phyloP scores from a whole-genome alignment of 2,888 invertebrate species.

The Agriopis marginaria region DNA sequence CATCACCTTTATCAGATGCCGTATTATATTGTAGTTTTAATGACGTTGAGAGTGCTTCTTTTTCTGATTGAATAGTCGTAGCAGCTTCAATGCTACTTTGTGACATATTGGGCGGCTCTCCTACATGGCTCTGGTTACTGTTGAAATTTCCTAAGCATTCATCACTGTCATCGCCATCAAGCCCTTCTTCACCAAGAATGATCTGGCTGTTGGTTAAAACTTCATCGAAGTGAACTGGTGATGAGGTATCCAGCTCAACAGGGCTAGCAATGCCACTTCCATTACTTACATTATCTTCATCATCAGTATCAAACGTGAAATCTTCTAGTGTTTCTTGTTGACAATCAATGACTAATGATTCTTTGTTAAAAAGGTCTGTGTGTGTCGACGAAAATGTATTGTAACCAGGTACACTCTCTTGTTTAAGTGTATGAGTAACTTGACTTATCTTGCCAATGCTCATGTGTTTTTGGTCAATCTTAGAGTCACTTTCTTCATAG shows the following conservation, averaged over 20 bases:
- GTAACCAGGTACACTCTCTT: background rate
- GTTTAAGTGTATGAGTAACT: background rate
- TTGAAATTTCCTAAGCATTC: background rate
- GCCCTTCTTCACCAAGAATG: background rate
- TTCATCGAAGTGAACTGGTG: background rate
- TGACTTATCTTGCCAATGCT: constrained; percentile 2
- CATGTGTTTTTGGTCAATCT: background rate
- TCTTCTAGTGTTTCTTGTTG: background rate
- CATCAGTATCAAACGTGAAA: constrained; percentile 16
- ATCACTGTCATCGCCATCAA: background rate
- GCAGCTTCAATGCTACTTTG: background rate
- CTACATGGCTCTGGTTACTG: background rate
- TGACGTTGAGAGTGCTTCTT: background rate
- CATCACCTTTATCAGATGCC: background rate
- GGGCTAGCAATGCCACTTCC: background rate
- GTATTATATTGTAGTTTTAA: background rate
- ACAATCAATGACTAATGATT: background rate
- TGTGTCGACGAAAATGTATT: background rate
- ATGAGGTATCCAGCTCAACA: background rate
- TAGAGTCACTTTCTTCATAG: background rate
- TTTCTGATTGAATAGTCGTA: background rate
- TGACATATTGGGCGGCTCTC: background rate
- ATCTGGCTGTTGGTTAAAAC: background rate
- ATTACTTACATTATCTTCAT: background rate
- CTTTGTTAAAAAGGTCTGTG: background rate